Evolutionary conservation across 2,888 invertebrate genomes (phyloP).

Genomic region (Auanema freiburgensis): DNA sequence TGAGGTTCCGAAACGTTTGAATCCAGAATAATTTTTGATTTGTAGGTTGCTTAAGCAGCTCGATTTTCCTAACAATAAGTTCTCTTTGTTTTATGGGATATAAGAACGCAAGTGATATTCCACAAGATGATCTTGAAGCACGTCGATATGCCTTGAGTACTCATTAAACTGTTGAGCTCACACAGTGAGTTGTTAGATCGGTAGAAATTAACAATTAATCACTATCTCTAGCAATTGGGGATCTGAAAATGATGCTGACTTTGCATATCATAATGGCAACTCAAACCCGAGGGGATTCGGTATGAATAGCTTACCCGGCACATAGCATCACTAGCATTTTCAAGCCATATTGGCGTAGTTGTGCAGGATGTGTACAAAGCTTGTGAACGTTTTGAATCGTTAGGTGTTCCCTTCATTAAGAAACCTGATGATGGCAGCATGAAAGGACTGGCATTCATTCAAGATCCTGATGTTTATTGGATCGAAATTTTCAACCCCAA

Average conservation of each 20-base stretch:
- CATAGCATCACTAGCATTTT: neutral
- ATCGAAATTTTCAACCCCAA: constrained; percentile 79
- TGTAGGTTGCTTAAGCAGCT: constrained; percentile 77
- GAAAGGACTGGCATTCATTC: constrained; percentile 83
- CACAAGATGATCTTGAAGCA: constrained; percentile 75
- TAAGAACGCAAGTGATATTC: constrained; percentile 77
- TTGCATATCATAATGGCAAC: constrained; percentile 90
- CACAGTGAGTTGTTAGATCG: constrained; percentile 76
- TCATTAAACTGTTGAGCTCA: constrained; percentile 85
- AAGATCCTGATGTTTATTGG: constrained; percentile 95
- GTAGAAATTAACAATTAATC: neutral
- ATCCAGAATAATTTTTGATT: neutral
- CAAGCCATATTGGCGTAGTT: constrained; percentile 85
- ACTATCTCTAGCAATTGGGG: constrained; percentile 84
- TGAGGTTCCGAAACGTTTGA: constrained; percentile 70
- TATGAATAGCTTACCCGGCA: constrained; percentile 57
- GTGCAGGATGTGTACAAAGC: constrained; percentile 87
- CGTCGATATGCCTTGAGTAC: constrained; percentile 79
- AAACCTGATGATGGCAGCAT: constrained; percentile 76
- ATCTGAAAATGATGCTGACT: constrained; percentile 80
- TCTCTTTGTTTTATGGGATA: constrained; percentile 89
- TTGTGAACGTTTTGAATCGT: constrained; percentile 82
- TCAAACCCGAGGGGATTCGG: constrained; percentile 84
- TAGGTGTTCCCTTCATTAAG: constrained; percentile 86
- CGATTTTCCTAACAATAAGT: constrained; percentile 86